phyloP scores from a whole-genome alignment of 2,888 invertebrate species.

The Papilio demoleus region DNA sequence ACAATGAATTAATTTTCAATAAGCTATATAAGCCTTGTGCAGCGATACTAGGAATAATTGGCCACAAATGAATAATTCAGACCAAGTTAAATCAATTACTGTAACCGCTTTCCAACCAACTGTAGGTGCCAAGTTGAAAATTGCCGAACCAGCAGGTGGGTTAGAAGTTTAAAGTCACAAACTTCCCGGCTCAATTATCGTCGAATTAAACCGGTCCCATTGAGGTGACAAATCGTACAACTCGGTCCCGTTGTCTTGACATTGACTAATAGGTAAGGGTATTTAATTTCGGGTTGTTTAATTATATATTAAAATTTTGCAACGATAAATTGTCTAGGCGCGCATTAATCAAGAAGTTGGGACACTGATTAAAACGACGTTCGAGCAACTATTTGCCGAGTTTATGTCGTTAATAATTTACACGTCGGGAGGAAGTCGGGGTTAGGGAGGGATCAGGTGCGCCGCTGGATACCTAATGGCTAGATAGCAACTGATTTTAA shows the following conservation, averaged over 20 bases:
- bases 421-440: slow-evolving; percentile 64
- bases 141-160: slow-evolving; percentile 62
- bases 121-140: slow-evolving; percentile 65
- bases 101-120: slow-evolving; percentile 56
- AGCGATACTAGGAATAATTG: slow-evolving; percentile 24
- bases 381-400: slow-evolving; percentile 80
- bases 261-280: slow-evolving; percentile 77
- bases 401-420: slow-evolving; percentile 83
- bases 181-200: slow-evolving; percentile 79
- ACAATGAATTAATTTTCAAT: neutral
- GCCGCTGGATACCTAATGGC: slow-evolving; percentile 42
- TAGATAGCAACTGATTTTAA: slow-evolving; percentile 35
- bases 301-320: slow-evolving; percentile 82
- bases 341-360: slow-evolving; percentile 84
- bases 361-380: slow-evolving; percentile 85
- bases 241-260: slow-evolving; percentile 73
- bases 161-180: slow-evolving; percentile 61
- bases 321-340: slow-evolving; percentile 79
- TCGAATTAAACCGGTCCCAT: slow-evolving; percentile 75
- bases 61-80: slow-evolving; percentile 60
- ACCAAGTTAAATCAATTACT: slow-evolving; percentile 64
- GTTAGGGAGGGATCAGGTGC: slow-evolving; percentile 69
- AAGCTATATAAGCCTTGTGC: neutral
- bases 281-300: slow-evolving; percentile 80
- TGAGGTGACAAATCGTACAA: slow-evolving; percentile 81